Conservation (phyloP, 2,797 vertebrate species). For the Sardinella longiceps region DNA sequence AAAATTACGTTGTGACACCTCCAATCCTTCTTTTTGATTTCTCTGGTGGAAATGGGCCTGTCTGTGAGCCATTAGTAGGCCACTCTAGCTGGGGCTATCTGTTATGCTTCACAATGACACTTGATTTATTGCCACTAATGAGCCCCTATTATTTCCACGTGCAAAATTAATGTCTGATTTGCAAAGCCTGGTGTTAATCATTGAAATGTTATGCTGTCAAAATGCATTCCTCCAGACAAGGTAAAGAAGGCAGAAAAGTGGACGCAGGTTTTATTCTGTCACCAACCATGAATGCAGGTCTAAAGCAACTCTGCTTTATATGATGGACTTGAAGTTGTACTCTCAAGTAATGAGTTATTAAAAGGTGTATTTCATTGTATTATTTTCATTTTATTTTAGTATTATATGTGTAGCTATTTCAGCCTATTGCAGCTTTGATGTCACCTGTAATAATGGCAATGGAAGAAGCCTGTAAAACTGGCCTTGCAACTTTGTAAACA, state of each 20-base stretch:
- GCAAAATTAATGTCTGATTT: slow-evolving; percentile 36
- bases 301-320: neutral
- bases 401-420: too few species aligned
- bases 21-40: slow-evolving; percentile 14
- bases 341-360: too few species aligned
- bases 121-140: slow-evolving; percentile 40
- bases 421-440: too few species aligned
- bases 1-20: slow-evolving; percentile 37
- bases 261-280: neutral
- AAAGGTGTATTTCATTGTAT: too few species aligned
- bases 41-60: slow-evolving; percentile 25
- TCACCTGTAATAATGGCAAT: too few species aligned
- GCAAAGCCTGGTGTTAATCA: slow-evolving; percentile 43
- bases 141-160: slow-evolving; percentile 36
- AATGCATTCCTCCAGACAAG: slow-evolving; percentile 22
- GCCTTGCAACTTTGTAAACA: too few species aligned
- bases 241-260: neutral
- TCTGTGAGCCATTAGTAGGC: slow-evolving; percentile 42
- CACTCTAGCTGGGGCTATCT: slow-evolving; percentile 39
- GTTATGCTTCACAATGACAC: slow-evolving; percentile 39
- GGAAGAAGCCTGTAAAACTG: too few species aligned
- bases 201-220: slow-evolving; percentile 41
- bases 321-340: too few species aligned
- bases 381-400: too few species aligned
- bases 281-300: neutral